Evolutionary conservation across 2,113 vertebrate species (phyloP), one percentile per base, ranked within the genome.

Genomic region (Phaethon lepturus): DNA sequence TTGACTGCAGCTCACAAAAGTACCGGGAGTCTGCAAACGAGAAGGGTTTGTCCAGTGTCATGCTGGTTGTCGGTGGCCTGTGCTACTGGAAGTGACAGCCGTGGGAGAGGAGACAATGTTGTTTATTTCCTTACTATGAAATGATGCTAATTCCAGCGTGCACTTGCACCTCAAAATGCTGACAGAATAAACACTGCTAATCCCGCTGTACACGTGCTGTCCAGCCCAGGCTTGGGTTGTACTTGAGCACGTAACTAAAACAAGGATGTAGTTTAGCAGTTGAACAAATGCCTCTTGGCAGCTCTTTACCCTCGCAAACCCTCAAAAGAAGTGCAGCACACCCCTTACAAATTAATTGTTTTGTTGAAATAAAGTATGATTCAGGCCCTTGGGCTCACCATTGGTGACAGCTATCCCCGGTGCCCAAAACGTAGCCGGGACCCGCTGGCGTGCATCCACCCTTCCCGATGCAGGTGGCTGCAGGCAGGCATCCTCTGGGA

Each of bases 181-280:
- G 28, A 15, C 69, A 3, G 50, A 64, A 49, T 60, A 77, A 93
- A 45, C 50, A 19, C 33, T 0, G 1, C 50, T 53, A 35, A 53
- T 74, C 64, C 44, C 0, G 1, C 33, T 66, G 77, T 18, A 17
- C 0, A 0, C 0, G 0, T 1, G 4, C 50, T 1, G 1, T 60
- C 63, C 90, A 45, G 45, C 58, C 55, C 52, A 55, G 77, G 56
- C 71, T 50, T 22, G 18, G 40, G 42, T 40, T 1, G 1, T 40
- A 25, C 38, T 26, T 0, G 0, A 42, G 29, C 55, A 28, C 0
- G 14, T 59, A 78, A 64, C 62, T 88, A 52, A 79, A 88, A 6
- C 69, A 78, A 90, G 12, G 62, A 13, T 2, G 2, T 25, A 9
- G 44, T 62, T 63, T 14, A 86, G 28, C n/a, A n/a, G 6, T 26